phyloP scores from a whole-genome alignment of 2,797 vertebrate species.

The Sebastes goodei region DNA sequence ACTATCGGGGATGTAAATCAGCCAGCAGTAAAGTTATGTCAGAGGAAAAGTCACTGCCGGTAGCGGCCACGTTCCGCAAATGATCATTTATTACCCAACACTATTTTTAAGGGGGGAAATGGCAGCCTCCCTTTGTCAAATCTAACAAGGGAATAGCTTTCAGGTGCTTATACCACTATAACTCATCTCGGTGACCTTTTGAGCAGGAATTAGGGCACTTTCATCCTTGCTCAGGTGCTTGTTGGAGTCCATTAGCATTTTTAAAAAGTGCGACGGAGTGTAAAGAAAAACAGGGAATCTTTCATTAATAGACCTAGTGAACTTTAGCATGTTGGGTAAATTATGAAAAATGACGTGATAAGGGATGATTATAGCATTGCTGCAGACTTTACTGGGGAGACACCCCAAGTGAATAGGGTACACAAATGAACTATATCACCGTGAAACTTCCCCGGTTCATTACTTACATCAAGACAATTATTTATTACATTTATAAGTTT shows the following conservation, averaged over 20 bases:
- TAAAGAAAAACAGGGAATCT: constrained; percentile 72
- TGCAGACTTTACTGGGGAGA: constrained; percentile 3
- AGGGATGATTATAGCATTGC: constrained; percentile 21
- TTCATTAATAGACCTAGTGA: constrained; percentile 75
- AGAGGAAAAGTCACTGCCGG: constrained; percentile 81
- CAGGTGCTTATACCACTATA: constrained; percentile 84
- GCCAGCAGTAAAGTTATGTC: constrained; percentile 81
- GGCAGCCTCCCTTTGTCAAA: constrained; percentile 87
- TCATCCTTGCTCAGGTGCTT: constrained; percentile 83
- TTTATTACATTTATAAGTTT: neutral
- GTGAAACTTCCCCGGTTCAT: neutral
- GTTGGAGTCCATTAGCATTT: constrained; percentile 85
- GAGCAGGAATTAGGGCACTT: constrained; percentile 88
- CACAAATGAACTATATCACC: neutral
- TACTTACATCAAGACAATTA: neutral
- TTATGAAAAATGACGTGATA: constrained; percentile 60
- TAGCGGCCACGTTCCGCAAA: constrained; percentile 81
- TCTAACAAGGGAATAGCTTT: constrained; percentile 89
- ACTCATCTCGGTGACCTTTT: constrained; percentile 87
- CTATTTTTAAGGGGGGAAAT: constrained; percentile 87
- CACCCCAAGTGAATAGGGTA: neutral
- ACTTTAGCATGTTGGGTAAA: constrained; percentile 71
- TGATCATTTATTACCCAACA: constrained; percentile 88
- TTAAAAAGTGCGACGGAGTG: constrained; percentile 75
- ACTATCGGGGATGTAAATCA: constrained; percentile 79